Base-by-base conservation (phyloP, 2,797 vertebrate genomes). In the Cynodonichthys magdalenae region DNA sequence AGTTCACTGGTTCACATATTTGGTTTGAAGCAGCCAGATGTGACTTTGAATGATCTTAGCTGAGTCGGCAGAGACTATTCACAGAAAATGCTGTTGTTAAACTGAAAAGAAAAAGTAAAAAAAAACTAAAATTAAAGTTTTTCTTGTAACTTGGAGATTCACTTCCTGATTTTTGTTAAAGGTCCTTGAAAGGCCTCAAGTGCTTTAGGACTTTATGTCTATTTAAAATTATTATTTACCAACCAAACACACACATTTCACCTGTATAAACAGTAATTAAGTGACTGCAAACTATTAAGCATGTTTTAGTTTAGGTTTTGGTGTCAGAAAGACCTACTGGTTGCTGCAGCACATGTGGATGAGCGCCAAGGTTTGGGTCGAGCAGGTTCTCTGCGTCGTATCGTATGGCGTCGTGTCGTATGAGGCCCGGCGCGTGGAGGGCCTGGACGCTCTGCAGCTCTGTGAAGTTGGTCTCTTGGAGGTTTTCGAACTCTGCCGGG, bases 381-480 rank as follows among this genome's bases (percentile, higher is more conserved):
- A 98, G 83, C 65, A 96, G 91, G 77, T 93, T 93, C 57, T 99
- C 97, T 1, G 95, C 75, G 17, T 99, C 97, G 69, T 96, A 96
- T 56, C 96, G 91, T 11, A 96, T 87, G 72, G 54, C 0, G 42
- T 98, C 96, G 55, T 96, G 95, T 52, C 97, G 94, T 83, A 96
- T 95, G 39, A 97, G 91, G 78, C 92, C 92, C 31, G 97, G 84
- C n/a, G 95, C 75, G 87, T 98, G 97, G 0, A 96, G 94, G 14
- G 95, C 89, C 82, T 95, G 96, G n/a, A 99, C 96, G 0, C 95
- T 99, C 91, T 99, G 97, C 65, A 99, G 92, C 71, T 99, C 97
- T 9, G 97, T 98, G 90, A 99, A 97, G 81, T 98, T 96, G 56
- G 90, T 93, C 71, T 98, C 97, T 5, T 93, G 86, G 55, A 98